These are phyloP conservation scores for Teleogryllus occipitalis DNA, from an alignment of 1,140 invertebrate species.

Conservation along the genomic window DNA sequence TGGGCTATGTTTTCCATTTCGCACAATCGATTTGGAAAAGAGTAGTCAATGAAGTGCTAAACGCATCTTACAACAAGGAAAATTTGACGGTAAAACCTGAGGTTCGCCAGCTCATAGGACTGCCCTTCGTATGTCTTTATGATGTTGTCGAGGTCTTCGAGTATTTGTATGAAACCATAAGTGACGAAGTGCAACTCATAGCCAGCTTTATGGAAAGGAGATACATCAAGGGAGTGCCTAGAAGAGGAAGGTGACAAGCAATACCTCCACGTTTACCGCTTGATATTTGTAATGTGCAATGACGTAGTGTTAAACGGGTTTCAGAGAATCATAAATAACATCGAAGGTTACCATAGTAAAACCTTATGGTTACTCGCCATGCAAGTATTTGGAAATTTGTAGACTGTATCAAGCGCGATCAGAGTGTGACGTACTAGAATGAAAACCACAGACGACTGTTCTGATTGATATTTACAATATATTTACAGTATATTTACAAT, in stretches of 20 bases:
- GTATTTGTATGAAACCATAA: background rate
- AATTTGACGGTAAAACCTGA: background rate
- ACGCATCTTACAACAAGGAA: no score
- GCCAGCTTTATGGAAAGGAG: background rate
- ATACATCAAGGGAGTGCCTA: background rate
- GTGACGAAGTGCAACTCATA: background rate
- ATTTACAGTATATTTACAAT: no score
- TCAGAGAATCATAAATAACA: background rate
- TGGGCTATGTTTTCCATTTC: background rate
- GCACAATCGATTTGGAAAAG: background rate
- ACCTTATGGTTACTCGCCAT: background rate
- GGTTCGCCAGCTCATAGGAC: background rate
- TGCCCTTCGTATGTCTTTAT: background rate
- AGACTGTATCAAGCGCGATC: no score
- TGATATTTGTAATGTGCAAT: background rate
- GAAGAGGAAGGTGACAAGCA: background rate
- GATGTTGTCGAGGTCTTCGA: background rate
- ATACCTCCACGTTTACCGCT: background rate
- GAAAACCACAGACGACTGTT: no score
- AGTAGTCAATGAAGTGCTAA: background rate
- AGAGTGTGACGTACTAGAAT: no score
- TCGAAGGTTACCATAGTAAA: background rate
- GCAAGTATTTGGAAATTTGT: background rate
- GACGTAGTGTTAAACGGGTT: background rate
- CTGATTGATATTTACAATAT: no score